These are phyloP conservation scores for Portunus trituberculatus DNA, from an alignment of 1,140 invertebrate species.

Conservation along the genomic window DNA sequence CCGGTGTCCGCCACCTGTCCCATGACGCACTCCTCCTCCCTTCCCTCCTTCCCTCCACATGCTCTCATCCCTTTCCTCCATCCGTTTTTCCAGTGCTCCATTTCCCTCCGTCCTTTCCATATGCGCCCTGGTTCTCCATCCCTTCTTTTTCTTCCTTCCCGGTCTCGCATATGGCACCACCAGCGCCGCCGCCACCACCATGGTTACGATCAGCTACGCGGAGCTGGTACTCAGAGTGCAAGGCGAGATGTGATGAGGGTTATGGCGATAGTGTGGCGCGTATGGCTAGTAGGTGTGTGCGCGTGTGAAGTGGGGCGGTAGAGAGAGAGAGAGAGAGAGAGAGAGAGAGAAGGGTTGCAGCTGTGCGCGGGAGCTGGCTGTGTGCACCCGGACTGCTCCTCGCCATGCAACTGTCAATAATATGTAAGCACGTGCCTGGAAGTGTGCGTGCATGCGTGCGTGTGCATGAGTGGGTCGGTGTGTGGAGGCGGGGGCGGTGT, in stretches of 20 bases:
- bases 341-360: background rate
- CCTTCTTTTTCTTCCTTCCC: background rate
- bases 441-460: conserved; percentile 69
- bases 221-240: background rate
- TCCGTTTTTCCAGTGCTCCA: background rate
- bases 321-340: background rate
- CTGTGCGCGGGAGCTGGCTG: conserved; percentile 47
- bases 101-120: background rate
- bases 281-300: conserved; percentile 25
- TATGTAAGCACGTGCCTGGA: conserved; percentile 72
- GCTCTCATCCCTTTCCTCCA: background rate
- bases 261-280: background rate
- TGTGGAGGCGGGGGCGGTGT: conserved; percentile 49
- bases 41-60: background rate
- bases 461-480: conserved; percentile 64
- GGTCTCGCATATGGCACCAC: background rate
- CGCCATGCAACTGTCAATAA: conserved; percentile 73
- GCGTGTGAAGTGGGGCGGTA: conserved; percentile 39
- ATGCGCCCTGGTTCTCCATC: background rate
- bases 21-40: background rate
- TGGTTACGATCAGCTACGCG: background rate
- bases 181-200: background rate
- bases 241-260: background rate
- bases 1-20: background rate
- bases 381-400: conserved; percentile 65